Evolutionary conservation across 2,888 invertebrate genomes (phyloP).

Genomic region (Eupeodes latifasciatus): DNA sequence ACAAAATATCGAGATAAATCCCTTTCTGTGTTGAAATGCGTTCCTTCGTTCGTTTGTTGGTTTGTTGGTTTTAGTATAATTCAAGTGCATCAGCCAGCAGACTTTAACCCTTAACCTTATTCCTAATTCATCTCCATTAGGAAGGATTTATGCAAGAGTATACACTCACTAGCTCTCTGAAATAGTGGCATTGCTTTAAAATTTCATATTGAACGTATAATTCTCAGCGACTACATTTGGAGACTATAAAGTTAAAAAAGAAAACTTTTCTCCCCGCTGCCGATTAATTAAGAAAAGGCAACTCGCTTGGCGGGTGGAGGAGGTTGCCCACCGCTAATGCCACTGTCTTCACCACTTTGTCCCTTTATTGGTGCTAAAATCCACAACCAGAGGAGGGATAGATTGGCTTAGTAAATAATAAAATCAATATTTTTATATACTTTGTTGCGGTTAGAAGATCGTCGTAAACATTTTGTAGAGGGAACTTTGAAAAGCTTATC

Average conservation of each 20-base stretch:
- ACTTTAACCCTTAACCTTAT: constrained; percentile 33
- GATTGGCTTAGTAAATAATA: background rate
- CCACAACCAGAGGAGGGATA: constrained; percentile 1
- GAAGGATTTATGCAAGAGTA: constrained; percentile 4
- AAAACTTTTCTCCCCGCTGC: constrained; percentile 35
- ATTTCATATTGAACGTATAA: constrained; percentile 39
- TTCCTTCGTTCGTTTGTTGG: background rate
- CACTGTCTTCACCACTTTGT: background rate
- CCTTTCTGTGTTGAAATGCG: constrained; percentile 13
- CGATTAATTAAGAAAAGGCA: constrained; percentile 63
- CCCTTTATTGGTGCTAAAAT: background rate
- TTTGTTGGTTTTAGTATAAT: constrained; percentile 7
- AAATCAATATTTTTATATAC: background rate
- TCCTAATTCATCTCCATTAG: constrained; percentile 47
- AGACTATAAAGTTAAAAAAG: constrained; percentile 28
- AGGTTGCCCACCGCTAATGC: background rate
- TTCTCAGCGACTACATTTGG: constrained; percentile 36
- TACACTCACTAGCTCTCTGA: background rate
- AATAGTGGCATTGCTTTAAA: background rate
- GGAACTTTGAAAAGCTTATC: background rate
- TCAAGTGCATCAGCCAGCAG: constrained; percentile 57
- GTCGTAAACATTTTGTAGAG: background rate
- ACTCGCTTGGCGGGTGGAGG: background rate
- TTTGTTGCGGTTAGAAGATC: background rate
- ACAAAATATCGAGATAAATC: constrained; percentile 35